These are phyloP conservation scores for Tragelaphus buxtoni DNA, from an alignment of 2,113 vertebrate genomes.

Conservation along the genomic window DNA sequence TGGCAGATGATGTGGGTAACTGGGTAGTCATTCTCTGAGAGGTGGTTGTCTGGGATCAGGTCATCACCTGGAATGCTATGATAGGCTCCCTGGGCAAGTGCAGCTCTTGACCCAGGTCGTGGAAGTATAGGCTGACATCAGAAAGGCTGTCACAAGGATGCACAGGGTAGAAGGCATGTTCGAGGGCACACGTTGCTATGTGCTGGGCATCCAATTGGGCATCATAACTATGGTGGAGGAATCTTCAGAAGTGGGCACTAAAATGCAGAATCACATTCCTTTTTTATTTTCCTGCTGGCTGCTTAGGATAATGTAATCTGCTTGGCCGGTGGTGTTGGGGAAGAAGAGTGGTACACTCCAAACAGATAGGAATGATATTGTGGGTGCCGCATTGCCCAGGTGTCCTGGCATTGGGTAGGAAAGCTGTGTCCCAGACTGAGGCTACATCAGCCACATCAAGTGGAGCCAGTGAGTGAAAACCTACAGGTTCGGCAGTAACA, in stretches of 20 bases:
- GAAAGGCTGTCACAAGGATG: background rate
- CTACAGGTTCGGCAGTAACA: background rate
- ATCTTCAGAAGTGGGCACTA: background rate
- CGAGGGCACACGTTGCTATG: background rate
- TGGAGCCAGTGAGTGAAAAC: background rate
- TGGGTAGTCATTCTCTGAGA: background rate
- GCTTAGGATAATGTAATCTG: background rate
- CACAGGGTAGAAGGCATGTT: background rate
- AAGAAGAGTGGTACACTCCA: background rate
- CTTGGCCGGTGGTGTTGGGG: background rate
- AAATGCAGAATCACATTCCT: background rate
- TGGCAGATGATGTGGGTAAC: background rate
- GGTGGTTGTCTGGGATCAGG: too few species aligned
- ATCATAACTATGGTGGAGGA: background rate
- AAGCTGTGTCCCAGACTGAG: background rate
- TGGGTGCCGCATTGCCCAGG: background rate
- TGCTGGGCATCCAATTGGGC: background rate
- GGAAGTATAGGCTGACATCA: background rate
- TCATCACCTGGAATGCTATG: background rate
- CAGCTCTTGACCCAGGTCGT: background rate
- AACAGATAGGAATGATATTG: background rate
- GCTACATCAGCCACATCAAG: background rate
- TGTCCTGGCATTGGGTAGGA: background rate
- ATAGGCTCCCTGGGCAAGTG: background rate
- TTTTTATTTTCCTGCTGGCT: background rate